phyloP scores from a whole-genome alignment of 2,113 vertebrate species.

The Polypterus bichir region DNA sequence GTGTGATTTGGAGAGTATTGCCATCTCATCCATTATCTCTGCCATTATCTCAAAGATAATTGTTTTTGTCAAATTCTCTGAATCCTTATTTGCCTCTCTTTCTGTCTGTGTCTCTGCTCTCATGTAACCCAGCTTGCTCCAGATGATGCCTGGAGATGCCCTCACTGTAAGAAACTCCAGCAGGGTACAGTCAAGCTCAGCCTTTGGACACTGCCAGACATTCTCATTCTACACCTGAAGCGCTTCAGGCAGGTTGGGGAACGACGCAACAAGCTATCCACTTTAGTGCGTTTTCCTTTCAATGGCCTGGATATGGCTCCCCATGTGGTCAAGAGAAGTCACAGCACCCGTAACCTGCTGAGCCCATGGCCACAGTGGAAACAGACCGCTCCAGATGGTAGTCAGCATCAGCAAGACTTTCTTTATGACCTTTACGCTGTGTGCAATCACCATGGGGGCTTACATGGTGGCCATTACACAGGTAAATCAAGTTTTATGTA shows the following conservation, averaged over 20 bases:
- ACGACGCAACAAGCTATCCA: constrained; percentile 82
- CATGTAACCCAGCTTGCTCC: constrained; percentile 65
- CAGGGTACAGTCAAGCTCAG: constrained; percentile 91
- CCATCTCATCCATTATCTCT: too few relatives aligned
- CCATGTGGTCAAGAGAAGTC: constrained; percentile 66
- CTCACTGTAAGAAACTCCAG: constrained; percentile 84
- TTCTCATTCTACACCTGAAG: constrained; percentile 93
- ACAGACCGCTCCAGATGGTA: constrained; percentile 30
- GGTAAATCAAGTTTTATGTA: constrained; percentile 37
- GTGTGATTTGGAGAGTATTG: too few relatives aligned
- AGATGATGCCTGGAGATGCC: constrained; percentile 88
- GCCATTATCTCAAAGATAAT: too few relatives aligned
- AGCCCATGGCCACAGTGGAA: constrained; percentile 44
- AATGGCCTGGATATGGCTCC: constrained; percentile 81
- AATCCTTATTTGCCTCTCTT: background rate
- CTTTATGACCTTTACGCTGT: constrained; percentile 86
- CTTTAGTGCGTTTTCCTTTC: constrained; percentile 77
- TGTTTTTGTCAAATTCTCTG: too few relatives aligned
- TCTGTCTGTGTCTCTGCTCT: background rate
- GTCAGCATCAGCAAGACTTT: constrained; percentile 44
- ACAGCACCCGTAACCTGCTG: constrained; percentile 22
- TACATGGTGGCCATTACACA: constrained; percentile 94
- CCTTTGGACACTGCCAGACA: constrained; percentile 89
- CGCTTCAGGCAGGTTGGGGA: constrained; percentile 86
- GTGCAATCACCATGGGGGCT: constrained; percentile 91